Conservation (phyloP, 1,140 invertebrate species). For the Marisa cornuarietis region DNA sequence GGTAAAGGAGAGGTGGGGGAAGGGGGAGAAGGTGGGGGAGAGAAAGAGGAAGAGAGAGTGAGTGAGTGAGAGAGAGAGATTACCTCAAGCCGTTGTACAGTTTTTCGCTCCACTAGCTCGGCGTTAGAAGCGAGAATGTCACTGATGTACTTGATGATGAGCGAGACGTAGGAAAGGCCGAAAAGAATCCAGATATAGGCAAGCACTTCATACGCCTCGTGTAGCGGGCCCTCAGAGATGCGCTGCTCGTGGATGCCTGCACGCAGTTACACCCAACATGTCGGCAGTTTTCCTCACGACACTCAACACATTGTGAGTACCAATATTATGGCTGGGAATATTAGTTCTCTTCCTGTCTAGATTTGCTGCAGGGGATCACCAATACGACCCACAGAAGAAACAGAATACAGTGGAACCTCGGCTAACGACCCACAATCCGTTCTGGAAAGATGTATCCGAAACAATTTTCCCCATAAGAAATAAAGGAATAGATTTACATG, state of each 20-base stretch:
- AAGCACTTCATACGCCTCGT: constrained; percentile 46
- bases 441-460: too few species aligned
- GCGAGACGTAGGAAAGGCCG: constrained; percentile 54
- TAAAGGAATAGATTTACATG: too few species aligned
- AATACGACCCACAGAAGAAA: too few species aligned
- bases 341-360: too few species aligned
- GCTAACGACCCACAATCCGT: too few species aligned
- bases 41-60: neutral
- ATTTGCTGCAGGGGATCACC: too few species aligned
- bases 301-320: too few species aligned
- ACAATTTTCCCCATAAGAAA: too few species aligned
- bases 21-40: neutral
- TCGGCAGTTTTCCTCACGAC: too few species aligned
- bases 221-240: constrained; percentile 33
- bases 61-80: neutral
- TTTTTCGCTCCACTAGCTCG: constrained; percentile 45
- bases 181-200: constrained; percentile 57
- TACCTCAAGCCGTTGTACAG: constrained; percentile 49
- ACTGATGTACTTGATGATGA: constrained; percentile 55
- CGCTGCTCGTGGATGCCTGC: constrained; percentile 50
- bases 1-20: too few species aligned
- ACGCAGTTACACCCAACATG: constrained; percentile 3
- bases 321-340: too few species aligned
- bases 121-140: constrained; percentile 48
- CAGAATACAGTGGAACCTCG: too few species aligned